phyloP scores from a whole-genome alignment of 37 sponge, comb jelly and placozoan genomes.

The Lycopodina hypogea region DNA sequence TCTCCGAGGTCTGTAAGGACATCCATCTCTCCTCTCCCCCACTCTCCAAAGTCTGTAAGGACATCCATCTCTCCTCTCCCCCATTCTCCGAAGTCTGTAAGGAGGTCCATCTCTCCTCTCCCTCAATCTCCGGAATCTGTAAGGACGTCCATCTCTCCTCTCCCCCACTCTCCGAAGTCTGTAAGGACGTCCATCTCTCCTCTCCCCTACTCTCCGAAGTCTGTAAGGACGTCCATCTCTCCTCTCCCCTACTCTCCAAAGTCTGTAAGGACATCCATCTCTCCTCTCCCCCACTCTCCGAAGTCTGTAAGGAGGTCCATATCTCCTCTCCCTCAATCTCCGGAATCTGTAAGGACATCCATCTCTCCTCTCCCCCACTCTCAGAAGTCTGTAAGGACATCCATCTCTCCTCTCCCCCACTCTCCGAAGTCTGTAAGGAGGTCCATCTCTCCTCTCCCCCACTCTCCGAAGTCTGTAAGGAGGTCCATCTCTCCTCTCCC shows the following conservation, averaged over 20 bases:
- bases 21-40: not conserved
- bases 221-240: not conserved
- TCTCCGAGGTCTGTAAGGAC: not conserved
- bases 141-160: too few relatives aligned
- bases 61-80: conserved; percentile 17
- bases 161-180: not conserved
- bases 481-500: conserved; percentile 1
- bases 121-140: not conserved
- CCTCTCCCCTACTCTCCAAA: too few relatives aligned
- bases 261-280: not conserved
- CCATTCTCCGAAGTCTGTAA: not conserved
- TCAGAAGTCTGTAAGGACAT: not conserved
- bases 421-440: too few relatives aligned
- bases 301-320: not conserved
- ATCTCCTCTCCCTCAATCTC: conserved; percentile 11
- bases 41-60: too few relatives aligned
- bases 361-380: conserved; percentile 1
- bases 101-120: not conserved
- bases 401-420: not conserved
- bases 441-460: not conserved
- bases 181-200: not conserved
- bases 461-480: too few relatives aligned
- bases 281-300: not conserved
- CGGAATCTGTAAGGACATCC: not conserved
- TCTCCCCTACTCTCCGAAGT: not conserved